These are phyloP conservation scores for Eupeodes corollae DNA, from an alignment of 1,140 invertebrate species.

Conservation along the genomic window DNA sequence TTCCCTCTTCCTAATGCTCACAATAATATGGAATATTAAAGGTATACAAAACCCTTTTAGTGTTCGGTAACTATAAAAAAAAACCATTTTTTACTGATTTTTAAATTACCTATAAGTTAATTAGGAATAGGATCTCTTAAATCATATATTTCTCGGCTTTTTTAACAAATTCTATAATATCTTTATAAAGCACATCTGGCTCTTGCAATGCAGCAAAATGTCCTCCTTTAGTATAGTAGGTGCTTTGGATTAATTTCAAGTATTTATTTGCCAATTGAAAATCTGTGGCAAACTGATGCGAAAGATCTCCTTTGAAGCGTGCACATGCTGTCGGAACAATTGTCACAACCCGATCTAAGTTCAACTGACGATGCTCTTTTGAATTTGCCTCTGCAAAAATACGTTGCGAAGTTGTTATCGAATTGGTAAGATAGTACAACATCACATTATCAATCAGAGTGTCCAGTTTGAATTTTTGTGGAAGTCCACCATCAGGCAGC, in stretches of 20 bases:
- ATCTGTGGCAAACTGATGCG: constrained; percentile 42
- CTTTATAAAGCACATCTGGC: constrained; percentile 55
- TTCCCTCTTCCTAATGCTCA: too few relatives aligned
- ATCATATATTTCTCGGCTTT: constrained; percentile 18
- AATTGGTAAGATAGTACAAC: constrained; percentile 72
- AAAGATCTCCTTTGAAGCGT: constrained; percentile 52
- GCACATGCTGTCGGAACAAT: constrained; percentile 55
- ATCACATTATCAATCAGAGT: constrained; percentile 80
- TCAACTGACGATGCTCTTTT: constrained; percentile 28
- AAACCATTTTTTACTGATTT: too few relatives aligned
- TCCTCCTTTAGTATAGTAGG: constrained; percentile 53
- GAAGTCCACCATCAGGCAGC: constrained; percentile 59
- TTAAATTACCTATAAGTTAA: too few relatives aligned
- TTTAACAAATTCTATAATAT: constrained; percentile 43
- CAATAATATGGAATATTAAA: too few relatives aligned
- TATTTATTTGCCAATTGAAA: constrained; percentile 48
- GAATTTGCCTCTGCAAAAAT: constrained; percentile 59
- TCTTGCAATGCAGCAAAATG: constrained; percentile 79
- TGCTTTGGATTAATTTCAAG: constrained; percentile 51
- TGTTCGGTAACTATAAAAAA: too few relatives aligned
- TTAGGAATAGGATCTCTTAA: too few relatives aligned
- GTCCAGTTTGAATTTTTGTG: constrained; percentile 48
- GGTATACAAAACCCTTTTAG: too few relatives aligned
- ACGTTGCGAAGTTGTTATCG: constrained; percentile 63
- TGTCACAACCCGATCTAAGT: constrained; percentile 47